phyloP scores from a whole-genome alignment of 2,797 vertebrate genomes.

The Neosalanx taihuensis region DNA sequence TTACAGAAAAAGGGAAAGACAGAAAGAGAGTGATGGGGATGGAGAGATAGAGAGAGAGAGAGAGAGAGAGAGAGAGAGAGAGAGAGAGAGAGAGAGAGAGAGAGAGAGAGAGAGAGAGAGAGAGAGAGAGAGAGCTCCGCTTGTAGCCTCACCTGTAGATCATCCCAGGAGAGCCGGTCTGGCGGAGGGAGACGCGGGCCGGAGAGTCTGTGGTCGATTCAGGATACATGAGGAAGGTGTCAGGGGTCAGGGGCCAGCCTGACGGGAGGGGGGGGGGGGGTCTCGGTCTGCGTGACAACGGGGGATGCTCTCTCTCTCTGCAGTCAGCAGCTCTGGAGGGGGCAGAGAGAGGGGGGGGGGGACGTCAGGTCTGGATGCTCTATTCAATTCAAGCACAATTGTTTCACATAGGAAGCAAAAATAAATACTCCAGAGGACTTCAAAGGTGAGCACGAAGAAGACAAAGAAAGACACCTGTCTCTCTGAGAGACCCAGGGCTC shows the following conservation, averaged over 20 bases:
- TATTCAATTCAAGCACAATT: neutral
- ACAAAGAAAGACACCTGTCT: neutral
- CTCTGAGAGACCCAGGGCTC: neutral
- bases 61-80: neutral
- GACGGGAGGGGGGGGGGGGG: slow-evolving; percentile 48
- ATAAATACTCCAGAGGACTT: too few relatives aligned
- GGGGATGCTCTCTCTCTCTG: slow-evolving; percentile 44
- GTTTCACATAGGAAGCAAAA: too few relatives aligned
- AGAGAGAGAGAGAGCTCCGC: neutral
- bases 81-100: neutral
- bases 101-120: neutral
- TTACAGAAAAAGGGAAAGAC: neutral
- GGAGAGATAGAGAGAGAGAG: neutral
- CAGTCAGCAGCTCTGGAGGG: slow-evolving; percentile 49
- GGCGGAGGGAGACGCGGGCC: slow-evolving; percentile 92
- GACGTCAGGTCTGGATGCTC: neutral
- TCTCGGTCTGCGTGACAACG: slow-evolving; percentile 53
- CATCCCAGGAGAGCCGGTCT: slow-evolving; percentile 97
- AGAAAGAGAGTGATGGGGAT: neutral
- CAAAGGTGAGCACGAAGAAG: too few relatives aligned
- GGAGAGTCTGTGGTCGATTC: slow-evolving; percentile 98
- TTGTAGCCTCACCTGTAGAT: slow-evolving; percentile 87
- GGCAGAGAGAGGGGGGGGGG: slow-evolving; percentile 5
- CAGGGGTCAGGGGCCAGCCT: slow-evolving; percentile 70
- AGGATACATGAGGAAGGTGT: slow-evolving; percentile 90